Evolutionary conservation across 2,113 vertebrate species (phyloP).

Genomic region (Trogon melanurus): DNA sequence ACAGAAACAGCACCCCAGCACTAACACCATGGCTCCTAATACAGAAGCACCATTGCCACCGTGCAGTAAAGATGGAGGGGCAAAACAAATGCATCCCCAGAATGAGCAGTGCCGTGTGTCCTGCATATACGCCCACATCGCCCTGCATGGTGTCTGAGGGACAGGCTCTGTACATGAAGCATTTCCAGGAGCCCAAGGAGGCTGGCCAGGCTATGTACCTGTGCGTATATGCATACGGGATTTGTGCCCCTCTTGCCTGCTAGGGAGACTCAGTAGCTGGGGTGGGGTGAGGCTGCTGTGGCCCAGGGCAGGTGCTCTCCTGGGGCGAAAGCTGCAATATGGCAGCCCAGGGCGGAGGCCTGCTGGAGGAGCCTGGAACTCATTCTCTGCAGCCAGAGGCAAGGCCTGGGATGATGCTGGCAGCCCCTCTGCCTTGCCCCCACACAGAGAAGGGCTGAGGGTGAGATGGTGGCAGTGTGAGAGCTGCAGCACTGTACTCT

Average conservation of each 20-base stretch:
- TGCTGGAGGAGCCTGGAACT: not conserved
- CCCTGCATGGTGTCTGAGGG: not conserved
- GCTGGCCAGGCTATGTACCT: rapidly evolving
- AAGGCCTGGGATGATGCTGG: not conserved
- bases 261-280: not conserved
- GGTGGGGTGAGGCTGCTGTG: rapidly evolving
- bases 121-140: rapidly evolving
- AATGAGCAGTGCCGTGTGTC: rapidly evolving
- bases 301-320: not conserved
- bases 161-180: not conserved
- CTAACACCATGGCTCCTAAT: not conserved
- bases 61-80: not conserved
- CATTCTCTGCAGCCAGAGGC: too few species aligned
- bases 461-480: not conserved
- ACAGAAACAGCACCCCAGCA: not conserved
- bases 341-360: rapidly evolving
- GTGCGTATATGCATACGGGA: rapidly evolving
- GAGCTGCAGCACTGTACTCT: not conserved
- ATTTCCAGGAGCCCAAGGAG: not conserved
- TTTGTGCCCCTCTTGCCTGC: not conserved
- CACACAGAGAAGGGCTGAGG: not conserved
- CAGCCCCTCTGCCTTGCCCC: not conserved
- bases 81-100: not conserved
- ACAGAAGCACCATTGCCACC: not conserved
- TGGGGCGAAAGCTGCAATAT: rapidly evolving